Base-by-base conservation (phyloP, 2,888 invertebrate species). In the Tanaodytes sp. region DNA sequence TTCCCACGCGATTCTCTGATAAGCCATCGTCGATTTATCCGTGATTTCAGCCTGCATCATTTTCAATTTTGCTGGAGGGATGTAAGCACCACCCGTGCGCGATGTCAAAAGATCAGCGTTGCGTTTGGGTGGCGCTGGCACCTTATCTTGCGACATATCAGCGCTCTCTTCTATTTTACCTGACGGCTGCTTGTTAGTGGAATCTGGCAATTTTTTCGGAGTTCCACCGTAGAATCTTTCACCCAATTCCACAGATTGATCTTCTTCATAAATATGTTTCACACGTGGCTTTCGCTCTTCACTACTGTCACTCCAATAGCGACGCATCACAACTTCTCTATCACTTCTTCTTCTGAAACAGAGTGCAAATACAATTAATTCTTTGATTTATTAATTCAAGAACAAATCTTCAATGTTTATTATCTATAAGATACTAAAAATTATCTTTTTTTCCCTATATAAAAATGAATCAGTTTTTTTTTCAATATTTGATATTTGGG, bases 1-100 rank as follows among this genome's bases (percentile, higher is more conserved):
- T 87, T 99, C 98, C 99, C 99, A 99, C 1, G 98, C 94, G 46
- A 99, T 91, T 75, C 98, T 88, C 84, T 99, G 99, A 86, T 95
- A 99, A 1, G 95, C 95, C 18, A 92, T 91, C 68, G 96, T 95
- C n/a, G 92, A 89, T 87, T 99, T 99, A 80, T 99, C 98, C 0
- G 94, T 95, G 51, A 98, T 97, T 84, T 94, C 92, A 0, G 93
- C 94, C 86, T 98, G 98, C 95, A 98, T 95, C 90, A 97, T 89
- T 16, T 94, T 89, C 36, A 99, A 87, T 80, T 94, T 96, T 0
- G 98, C 98, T 0, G 98, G 99, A 0, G 99, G 99, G 78, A 99
- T 99, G 79, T 99, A 99, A 2, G 98, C 98, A 58, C 96, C 96
- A 33, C 96, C 96, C 6, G 96, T 96, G 80, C 90, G 89, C 0